Evolutionary conservation across 1,140 invertebrate genomes (phyloP).

Genomic region (Bradynema listronoti): DNA sequence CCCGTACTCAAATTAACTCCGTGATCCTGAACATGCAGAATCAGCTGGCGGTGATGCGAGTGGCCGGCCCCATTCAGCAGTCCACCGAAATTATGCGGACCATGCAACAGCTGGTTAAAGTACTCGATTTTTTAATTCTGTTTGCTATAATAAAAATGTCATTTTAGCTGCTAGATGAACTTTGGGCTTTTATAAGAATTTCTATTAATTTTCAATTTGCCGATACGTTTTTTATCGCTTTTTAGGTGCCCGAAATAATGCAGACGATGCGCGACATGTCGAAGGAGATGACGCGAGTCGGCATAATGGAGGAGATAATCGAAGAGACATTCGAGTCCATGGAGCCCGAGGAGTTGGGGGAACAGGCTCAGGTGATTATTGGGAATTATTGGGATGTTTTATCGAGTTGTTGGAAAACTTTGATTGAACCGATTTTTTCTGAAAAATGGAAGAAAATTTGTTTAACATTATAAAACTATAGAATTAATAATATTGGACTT

Average conservation of each 20-base stretch:
- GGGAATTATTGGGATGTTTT: too few species aligned
- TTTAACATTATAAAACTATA: too few species aligned
- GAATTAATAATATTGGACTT: too few species aligned
- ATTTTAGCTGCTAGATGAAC: neutral
- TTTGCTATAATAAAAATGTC: neutral
- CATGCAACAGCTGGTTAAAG: slow-evolving; percentile 70
- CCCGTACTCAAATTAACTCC: slow-evolving; percentile 95
- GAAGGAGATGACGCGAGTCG: slow-evolving; percentile 96
- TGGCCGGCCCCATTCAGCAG: slow-evolving; percentile 81
- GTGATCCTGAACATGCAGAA: slow-evolving; percentile 95
- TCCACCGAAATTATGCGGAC: slow-evolving; percentile 93
- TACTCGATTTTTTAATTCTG: slow-evolving; percentile 8
- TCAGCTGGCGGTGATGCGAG: slow-evolving; percentile 80
- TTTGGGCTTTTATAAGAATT: neutral
- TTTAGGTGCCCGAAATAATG: slow-evolving; percentile 76
- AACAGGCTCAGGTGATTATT: slow-evolving; percentile 73
- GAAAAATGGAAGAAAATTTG: too few species aligned
- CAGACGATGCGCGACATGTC: slow-evolving; percentile 93
- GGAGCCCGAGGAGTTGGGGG: slow-evolving; percentile 81
- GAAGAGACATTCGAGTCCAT: slow-evolving; percentile 90
- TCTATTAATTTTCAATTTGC: slow-evolving; percentile 70
- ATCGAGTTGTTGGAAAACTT: too few species aligned
- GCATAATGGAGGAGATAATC: slow-evolving; percentile 98
- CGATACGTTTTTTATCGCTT: too few species aligned
- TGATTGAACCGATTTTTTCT: too few species aligned